phyloP scores from a whole-genome alignment of 2,113 vertebrate genomes.

The Pagrus major region DNA sequence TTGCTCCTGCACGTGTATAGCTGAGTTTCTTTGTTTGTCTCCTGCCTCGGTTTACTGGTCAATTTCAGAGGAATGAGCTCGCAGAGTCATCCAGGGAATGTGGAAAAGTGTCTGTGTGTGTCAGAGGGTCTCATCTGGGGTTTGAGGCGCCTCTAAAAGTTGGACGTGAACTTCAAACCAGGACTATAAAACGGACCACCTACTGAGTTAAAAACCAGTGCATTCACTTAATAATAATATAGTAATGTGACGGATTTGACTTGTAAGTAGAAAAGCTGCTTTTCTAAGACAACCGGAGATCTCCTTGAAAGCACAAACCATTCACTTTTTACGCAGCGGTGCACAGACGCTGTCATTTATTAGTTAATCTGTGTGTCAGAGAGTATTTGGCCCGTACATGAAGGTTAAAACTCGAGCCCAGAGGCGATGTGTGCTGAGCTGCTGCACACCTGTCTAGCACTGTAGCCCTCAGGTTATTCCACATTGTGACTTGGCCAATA shows the following conservation, averaged over 20 bases:
- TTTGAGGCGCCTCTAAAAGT: slow-evolving; percentile 15
- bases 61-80: slow-evolving; percentile 82
- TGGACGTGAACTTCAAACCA: slow-evolving; percentile 73
- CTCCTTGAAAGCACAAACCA: slow-evolving; percentile 13
- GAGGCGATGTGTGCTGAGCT: slow-evolving; percentile 51
- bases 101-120: slow-evolving; percentile 70
- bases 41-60: slow-evolving; percentile 67
- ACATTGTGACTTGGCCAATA: slow-evolving; percentile 47
- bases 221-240: slow-evolving; percentile 29
- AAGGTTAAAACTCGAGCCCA: slow-evolving; percentile 64
- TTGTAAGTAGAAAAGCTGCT: neutral
- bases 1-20: slow-evolving; percentile 66
- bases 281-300: slow-evolving; percentile 8
- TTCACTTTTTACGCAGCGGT: slow-evolving; percentile 1
- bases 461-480: slow-evolving; percentile 67
- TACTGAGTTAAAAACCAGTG: slow-evolving; percentile 22
- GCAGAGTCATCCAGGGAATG: slow-evolving; percentile 82
- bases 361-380: slow-evolving; percentile 34
- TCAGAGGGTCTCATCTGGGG: slow-evolving; percentile 60
- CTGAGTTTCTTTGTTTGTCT: slow-evolving; percentile 77
- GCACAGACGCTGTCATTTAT: slow-evolving; percentile 7
- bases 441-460: slow-evolving; percentile 80
- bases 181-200: slow-evolving; percentile 62
- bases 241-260: slow-evolving; percentile 13
- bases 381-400: slow-evolving; percentile 41